These are phyloP conservation scores for Sus scrofa DNA, from an alignment of 2,113 vertebrate species.

Conservation along the genomic window T2T-Sscrofa CM000824.6:196950501-196951000, in stretches of 20 bases:
- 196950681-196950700: background rate
- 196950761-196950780: background rate
- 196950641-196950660: background rate
- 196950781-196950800: background rate
- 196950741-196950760: background rate
- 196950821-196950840: fast-evolving
- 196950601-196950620: background rate
- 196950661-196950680: background rate
- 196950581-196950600: background rate
- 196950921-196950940: background rate
- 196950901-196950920: background rate
- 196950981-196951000: background rate
- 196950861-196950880: background rate
- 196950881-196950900: background rate
- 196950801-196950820: background rate
- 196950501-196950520: background rate
- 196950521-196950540: background rate
- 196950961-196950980: background rate
- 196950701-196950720: background rate
- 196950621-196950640: background rate
- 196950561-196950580: background rate
- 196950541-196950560: background rate
- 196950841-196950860: background rate
- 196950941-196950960: background rate
- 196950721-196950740: background rate